Evolutionary conservation across 2,797 vertebrate species (phyloP).

Genomic region (Falco peregrinus): DNA sequence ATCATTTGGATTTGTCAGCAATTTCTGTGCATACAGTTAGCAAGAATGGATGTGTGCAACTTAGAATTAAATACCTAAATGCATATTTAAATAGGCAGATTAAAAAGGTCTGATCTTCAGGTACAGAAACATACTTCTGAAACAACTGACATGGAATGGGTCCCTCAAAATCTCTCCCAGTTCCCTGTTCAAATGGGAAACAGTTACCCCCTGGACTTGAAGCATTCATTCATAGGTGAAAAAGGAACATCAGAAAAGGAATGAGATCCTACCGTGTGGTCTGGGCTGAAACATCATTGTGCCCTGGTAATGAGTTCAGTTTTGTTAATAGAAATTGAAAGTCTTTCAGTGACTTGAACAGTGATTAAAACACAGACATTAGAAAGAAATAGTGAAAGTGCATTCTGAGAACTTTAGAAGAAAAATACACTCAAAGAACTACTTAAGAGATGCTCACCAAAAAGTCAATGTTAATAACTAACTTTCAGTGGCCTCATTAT

Average conservation of each 20-base stretch:
- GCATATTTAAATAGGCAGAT: neutral
- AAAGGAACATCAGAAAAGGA: neutral
- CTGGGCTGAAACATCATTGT: neutral
- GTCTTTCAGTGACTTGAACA: neutral
- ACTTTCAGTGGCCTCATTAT: neutral
- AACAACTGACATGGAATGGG: neutral
- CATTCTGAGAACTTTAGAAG: neutral
- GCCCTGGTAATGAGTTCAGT: neutral
- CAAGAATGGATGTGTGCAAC: neutral
- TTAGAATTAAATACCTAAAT: neutral
- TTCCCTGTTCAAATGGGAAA: neutral
- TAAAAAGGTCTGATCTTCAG: neutral
- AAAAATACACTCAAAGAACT: neutral
- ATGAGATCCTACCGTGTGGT: neutral
- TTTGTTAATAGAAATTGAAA: neutral
- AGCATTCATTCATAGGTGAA: neutral
- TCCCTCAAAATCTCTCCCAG: neutral
- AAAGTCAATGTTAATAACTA: neutral
- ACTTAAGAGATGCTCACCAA: neutral
- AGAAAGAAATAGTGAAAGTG: neutral
- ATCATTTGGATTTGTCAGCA: neutral
- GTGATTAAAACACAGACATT: neutral
- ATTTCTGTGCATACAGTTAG: neutral
- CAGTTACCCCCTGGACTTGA: neutral
- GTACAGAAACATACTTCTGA: neutral